Evolutionary conservation across 2,797 vertebrate species (phyloP).

Genomic region (Epinephelus malabaricus): DNA sequence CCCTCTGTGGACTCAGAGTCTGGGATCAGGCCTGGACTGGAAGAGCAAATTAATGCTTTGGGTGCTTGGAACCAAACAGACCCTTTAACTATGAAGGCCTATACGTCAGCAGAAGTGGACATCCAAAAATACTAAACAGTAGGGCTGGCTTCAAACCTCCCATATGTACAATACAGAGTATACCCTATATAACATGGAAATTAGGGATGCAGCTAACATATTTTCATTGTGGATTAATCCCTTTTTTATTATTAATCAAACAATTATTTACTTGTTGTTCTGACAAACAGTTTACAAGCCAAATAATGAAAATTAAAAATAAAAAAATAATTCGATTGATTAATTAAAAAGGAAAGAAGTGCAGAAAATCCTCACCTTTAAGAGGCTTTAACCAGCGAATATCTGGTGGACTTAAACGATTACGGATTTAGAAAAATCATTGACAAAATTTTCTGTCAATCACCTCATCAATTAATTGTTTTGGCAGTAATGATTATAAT

Average conservation of each 20-base stretch:
- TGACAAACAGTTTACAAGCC: too few species aligned
- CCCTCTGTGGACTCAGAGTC: conserved; percentile 59
- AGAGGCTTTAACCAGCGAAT: too few species aligned
- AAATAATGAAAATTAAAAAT: too few species aligned
- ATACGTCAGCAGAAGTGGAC: conserved; percentile 11
- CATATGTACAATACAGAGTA: background rate
- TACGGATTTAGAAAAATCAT: too few species aligned
- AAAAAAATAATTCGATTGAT: too few species aligned
- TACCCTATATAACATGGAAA: background rate
- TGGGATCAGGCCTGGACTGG: conserved; percentile 57
- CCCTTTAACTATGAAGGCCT: conserved; percentile 45
- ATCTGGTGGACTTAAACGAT: too few species aligned
- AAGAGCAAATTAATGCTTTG: conserved; percentile 59
- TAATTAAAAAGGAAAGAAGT: too few species aligned
- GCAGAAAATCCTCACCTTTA: too few species aligned
- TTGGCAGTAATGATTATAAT: too few species aligned
- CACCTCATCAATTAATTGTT: too few species aligned
- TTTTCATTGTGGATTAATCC: background rate
- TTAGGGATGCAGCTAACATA: background rate
- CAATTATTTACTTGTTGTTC: background rate
- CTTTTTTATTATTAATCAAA: background rate
- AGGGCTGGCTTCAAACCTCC: background rate
- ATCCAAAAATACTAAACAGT: background rate
- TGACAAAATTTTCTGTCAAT: too few species aligned
- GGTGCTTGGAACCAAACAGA: conserved; percentile 52